These are phyloP conservation scores for Chlorocebus sabaeus DNA, from an alignment of 2,113 vertebrate genomes.

Conservation along the genomic window DNA sequence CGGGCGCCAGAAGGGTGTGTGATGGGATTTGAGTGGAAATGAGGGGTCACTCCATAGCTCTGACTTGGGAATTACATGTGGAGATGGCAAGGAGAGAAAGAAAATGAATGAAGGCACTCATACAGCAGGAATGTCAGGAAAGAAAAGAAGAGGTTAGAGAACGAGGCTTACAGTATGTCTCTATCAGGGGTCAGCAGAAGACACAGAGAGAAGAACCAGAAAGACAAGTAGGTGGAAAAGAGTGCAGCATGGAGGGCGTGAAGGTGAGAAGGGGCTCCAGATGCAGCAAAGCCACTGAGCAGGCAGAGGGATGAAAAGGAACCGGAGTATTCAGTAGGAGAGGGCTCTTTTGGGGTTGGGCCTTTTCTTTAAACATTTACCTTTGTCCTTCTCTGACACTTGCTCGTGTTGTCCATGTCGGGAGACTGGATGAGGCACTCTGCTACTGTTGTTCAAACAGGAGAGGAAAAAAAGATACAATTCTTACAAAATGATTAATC, in stretches of 20 bases:
- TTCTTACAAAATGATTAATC: conserved; percentile 63
- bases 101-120: not conserved
- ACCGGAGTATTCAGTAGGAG: not conserved
- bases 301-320: not conserved
- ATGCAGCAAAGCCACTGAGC: not conserved
- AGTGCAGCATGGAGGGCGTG: fast-evolving
- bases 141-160: not conserved
- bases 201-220: not conserved
- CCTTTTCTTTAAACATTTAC: not conserved
- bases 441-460: not conserved
- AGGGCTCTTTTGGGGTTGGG: not conserved
- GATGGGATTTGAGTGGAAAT: not conserved
- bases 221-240: not conserved
- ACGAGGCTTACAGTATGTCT: not conserved
- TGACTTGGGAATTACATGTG: not conserved
- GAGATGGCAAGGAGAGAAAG: not conserved
- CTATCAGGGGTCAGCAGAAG: not conserved
- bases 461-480: not conserved
- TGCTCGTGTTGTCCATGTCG: not conserved
- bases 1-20: not conserved
- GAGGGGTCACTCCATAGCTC: not conserved
- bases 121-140: not conserved
- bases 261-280: not conserved
- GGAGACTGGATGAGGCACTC: not conserved
- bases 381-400: not conserved